Evolutionary conservation across 2,113 vertebrate species (phyloP), one percentile per base, ranked within the genome.

Genomic region (Phalacrocorax brasilianus): DNA sequence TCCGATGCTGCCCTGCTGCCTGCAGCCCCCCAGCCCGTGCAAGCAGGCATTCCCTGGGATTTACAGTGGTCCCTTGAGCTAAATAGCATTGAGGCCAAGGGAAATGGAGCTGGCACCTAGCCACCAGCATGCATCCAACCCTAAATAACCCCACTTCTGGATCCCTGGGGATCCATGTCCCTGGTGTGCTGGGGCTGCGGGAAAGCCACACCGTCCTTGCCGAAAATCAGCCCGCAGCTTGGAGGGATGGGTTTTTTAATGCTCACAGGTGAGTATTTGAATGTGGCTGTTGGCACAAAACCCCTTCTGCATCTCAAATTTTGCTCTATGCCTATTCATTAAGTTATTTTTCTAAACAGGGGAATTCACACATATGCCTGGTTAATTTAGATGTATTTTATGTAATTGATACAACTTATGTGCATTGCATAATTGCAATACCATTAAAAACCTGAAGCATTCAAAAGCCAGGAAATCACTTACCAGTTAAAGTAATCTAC

Each of bases 391-490:
- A 75, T 62, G 77, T 66, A 47, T 45, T 92, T 84, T 80, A 73
- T 86, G 91, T 83, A 90, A 95, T 76, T 88, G 95, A 90, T 85
- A 78, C 45, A 85, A 71, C 42, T 77, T 59, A 33, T 1, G 16
- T 55, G 47, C 30, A 53, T 30, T 42, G 84, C 89, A 81, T 92
- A 89, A 95, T 88, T 91, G 76, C 73, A 84, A 49, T 17, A 30
- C 62, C 76, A 56, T 91, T 71, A 93, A 75, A 95, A 91, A 89
- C 66, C 70, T 10, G 44, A 68, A 94, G 66, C 27, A 27, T 72
- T 92, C 77, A 92, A 89, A 94, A 91, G 89, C 15, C 80, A 94
- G 95, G 94, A 94, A 95, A 94, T 95, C 62, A 87, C 84, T 85
- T 86, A 35, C 56, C 58, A 44, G 76, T 87, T 94, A 87, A 73